phyloP scores from a whole-genome alignment of 92 coral and sea anemone species.

The Palythoa grandiflora region DNA sequence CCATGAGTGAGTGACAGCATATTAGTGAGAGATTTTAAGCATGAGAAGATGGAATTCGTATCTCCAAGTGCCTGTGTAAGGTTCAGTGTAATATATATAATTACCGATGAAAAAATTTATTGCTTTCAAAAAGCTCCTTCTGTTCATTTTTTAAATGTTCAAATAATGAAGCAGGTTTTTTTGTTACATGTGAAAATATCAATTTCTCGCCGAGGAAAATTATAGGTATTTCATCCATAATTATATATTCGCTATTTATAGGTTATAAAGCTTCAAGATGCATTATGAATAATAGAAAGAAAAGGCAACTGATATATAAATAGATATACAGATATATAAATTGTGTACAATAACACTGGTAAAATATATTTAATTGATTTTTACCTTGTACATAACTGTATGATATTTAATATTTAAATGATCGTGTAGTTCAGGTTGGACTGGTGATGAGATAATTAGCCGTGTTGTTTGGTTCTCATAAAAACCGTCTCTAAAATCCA shows the following conservation, averaged over 20 bases:
- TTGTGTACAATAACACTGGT: conserved; percentile 51
- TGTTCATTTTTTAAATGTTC: too few relatives aligned
- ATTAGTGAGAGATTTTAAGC: too few relatives aligned
- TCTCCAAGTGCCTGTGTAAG: too few relatives aligned
- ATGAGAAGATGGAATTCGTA: too few relatives aligned
- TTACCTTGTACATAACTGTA: conserved; percentile 73
- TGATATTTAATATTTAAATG: conserved; percentile 93
- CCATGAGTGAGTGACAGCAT: too few relatives aligned
- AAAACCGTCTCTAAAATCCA: neutral
- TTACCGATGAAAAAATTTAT: too few relatives aligned
- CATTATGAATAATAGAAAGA: conserved; percentile 2
- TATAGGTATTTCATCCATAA: too few relatives aligned
- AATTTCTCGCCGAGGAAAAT: too few relatives aligned
- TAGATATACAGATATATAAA: conserved; percentile 31
- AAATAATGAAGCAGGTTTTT: too few relatives aligned
- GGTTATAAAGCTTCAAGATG: conserved; percentile 23
- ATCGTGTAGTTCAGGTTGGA: conserved; percentile 86
- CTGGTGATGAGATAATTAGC: conserved; percentile 63
- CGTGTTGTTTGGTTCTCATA: conserved; percentile 44
- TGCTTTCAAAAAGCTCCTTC: too few relatives aligned
- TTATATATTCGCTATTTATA: conserved; percentile 2
- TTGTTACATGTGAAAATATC: too few relatives aligned
- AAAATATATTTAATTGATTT: conserved; percentile 74
- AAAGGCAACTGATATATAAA: conserved; percentile 22
- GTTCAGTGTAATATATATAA: too few relatives aligned